A percentile compares a stretch with the other conserved stretches of the same genome.
These are phyloP conservation scores for Aegotheles bennettii DNA, from an alignment of 2,113 vertebrate genomes.

Conservation along the genomic window DNA sequence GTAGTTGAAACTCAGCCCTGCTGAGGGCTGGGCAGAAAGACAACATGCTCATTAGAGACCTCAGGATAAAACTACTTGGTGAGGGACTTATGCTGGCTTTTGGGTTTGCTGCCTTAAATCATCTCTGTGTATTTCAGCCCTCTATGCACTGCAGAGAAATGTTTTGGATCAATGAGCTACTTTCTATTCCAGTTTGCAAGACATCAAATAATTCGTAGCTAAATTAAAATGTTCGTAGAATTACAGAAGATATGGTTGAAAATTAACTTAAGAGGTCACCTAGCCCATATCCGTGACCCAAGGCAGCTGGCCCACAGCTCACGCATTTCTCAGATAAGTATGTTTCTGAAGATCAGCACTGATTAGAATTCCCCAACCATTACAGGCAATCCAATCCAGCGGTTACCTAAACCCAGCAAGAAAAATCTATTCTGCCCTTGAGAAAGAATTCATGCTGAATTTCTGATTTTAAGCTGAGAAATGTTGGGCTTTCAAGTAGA, in stretches of 20 bases:
- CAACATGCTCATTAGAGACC: neutral
- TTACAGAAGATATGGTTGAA: neutral
- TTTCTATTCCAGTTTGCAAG: neutral
- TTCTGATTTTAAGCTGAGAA: neutral
- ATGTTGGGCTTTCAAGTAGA: neutral
- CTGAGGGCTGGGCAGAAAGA: neutral
- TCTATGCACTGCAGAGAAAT: neutral
- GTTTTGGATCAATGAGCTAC: neutral
- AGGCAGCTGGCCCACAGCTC: neutral
- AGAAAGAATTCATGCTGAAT: neutral
- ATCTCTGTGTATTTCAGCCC: neutral
- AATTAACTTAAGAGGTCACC: neutral
- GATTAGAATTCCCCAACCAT: neutral
- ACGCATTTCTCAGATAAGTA: neutral
- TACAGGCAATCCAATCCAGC: rapidly evolving
- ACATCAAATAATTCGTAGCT: neutral
- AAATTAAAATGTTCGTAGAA: neutral
- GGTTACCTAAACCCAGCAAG: neutral
- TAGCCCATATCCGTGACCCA: neutral
- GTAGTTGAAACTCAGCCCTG: neutral
- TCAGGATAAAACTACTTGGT: neutral
- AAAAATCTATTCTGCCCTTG: neutral
- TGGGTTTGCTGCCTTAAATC: neutral
- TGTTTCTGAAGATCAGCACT: neutral
- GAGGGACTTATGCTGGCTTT: neutral